Conservation (phyloP, 1,140 invertebrate species). For the Oreohelix idahoensis region DNA sequence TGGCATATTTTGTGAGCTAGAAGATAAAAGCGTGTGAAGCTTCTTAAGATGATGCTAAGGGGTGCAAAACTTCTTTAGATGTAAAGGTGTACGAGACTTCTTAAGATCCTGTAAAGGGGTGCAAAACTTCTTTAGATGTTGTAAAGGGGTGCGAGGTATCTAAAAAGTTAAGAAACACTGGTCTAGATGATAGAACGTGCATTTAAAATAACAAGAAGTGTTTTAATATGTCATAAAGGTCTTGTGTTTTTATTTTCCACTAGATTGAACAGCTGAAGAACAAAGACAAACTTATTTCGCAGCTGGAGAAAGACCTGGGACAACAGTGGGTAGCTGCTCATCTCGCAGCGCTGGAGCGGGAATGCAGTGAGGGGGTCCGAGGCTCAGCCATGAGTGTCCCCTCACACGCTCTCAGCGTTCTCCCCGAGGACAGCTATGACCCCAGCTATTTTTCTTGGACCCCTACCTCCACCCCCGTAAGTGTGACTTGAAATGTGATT, state of each 20-base stretch:
- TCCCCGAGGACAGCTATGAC: slow-evolving; percentile 37
- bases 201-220: no score
- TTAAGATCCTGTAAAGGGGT: no score
- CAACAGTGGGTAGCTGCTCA: slow-evolving; percentile 46
- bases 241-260: not conserved
- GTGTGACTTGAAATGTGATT: not conserved
- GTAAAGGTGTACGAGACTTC: no score
- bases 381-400: not conserved
- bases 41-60: no score
- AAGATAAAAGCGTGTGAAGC: no score
- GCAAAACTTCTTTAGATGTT: no score
- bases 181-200: no score
- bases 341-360: slow-evolving; percentile 38
- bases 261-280: slow-evolving; percentile 62
- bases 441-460: slow-evolving; percentile 19
- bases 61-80: no score
- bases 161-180: no score
- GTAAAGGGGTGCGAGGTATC: no score
- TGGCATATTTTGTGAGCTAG: no score
- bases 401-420: slow-evolving; percentile 19
- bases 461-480: slow-evolving; percentile 39
- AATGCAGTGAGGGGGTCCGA: slow-evolving; percentile 17
- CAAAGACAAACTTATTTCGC: slow-evolving; percentile 58
- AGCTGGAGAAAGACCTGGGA: slow-evolving; percentile 56
- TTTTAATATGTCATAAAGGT: no score